Percentiles rank a stretch among this genome's conserved stretches.
phyloP scores from a whole-genome alignment of 2,888 invertebrate genomes.

The Entomobrya proxima region DNA sequence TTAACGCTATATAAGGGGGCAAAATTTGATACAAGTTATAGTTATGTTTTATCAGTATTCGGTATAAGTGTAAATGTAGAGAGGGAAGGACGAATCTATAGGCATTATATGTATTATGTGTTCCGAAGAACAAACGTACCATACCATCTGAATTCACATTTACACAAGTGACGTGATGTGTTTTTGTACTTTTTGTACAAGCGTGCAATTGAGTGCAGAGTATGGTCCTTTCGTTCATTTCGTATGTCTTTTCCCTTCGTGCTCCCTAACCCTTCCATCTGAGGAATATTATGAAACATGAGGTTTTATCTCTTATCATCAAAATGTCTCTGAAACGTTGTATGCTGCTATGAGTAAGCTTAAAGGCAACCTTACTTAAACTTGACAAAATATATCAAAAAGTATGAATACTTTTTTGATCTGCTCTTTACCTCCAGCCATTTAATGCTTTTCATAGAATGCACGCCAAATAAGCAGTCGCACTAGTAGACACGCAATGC shows the following conservation, averaged over 20 bases:
- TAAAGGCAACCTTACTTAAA: slow-evolving; percentile 34
- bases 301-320: slow-evolving; percentile 57
- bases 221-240: slow-evolving; percentile 47
- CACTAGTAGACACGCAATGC: background rate
- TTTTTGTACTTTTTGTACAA: slow-evolving; percentile 46
- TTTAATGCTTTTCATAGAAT: slow-evolving; percentile 4
- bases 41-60: too few relatives aligned
- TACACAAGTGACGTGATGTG: slow-evolving; percentile 55
- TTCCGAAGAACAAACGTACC: slow-evolving; percentile 3
- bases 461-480: background rate
- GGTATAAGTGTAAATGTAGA: too few relatives aligned
- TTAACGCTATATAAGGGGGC: background rate
- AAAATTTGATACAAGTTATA: slow-evolving; percentile 41
- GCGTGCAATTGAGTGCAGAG: slow-evolving; percentile 42
- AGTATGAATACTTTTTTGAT: slow-evolving; percentile 4
- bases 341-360: slow-evolving; percentile 9
- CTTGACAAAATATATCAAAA: slow-evolving; percentile 38
- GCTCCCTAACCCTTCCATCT: slow-evolving; percentile 66
- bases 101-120: background rate
- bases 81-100: background rate
- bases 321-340: slow-evolving; percentile 53
- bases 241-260: slow-evolving; percentile 52
- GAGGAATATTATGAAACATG: slow-evolving; percentile 64
- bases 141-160: slow-evolving; percentile 50
- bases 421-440: slow-evolving; percentile 15